phyloP scores from a whole-genome alignment of 2,797 vertebrate genomes.

The Neoniphon sammara region DNA sequence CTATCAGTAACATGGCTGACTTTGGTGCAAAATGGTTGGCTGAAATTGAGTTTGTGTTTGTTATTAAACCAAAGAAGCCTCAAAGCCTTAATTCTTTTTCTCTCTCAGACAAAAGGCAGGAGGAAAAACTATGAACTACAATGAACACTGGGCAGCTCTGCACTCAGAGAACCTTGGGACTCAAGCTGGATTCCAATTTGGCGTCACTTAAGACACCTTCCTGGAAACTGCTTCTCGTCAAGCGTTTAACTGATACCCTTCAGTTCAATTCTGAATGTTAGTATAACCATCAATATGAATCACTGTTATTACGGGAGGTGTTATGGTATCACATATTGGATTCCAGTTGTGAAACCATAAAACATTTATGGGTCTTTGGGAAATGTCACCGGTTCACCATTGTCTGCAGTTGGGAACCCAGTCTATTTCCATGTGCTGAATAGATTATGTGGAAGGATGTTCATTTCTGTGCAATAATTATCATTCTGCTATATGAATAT shows the following conservation, averaged over 20 bases:
- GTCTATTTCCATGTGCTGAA: conserved; percentile 2
- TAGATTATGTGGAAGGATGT: conserved; percentile 6
- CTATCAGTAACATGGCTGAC: no score
- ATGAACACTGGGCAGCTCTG: no score
- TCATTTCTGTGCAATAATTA: conserved; percentile 14
- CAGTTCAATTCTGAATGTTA: neutral
- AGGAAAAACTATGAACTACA: no score
- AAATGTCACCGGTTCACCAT: conserved; percentile 27
- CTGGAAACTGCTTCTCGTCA: neutral
- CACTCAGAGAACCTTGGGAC: no score
- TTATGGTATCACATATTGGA: conserved; percentile 3
- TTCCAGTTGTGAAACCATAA: conserved; percentile 17
- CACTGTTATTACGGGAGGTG: neutral
- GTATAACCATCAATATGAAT: conserved; percentile 7
- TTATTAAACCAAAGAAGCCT: no score
- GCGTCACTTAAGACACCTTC: no score
- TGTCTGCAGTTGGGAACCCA: conserved; percentile 14
- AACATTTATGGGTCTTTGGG: conserved; percentile 28
- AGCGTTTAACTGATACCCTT: neutral
- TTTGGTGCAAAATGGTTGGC: no score
- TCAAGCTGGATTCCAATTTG: no score
- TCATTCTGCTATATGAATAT: conserved; percentile 1
- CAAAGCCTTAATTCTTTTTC: no score
- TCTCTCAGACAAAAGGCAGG: no score
- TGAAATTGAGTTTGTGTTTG: no score